These are phyloP conservation scores for Corticium candelabrum DNA, from an alignment of 37 sponge, comb jelly and placozoan species.

Conservation along the genomic window DNA sequence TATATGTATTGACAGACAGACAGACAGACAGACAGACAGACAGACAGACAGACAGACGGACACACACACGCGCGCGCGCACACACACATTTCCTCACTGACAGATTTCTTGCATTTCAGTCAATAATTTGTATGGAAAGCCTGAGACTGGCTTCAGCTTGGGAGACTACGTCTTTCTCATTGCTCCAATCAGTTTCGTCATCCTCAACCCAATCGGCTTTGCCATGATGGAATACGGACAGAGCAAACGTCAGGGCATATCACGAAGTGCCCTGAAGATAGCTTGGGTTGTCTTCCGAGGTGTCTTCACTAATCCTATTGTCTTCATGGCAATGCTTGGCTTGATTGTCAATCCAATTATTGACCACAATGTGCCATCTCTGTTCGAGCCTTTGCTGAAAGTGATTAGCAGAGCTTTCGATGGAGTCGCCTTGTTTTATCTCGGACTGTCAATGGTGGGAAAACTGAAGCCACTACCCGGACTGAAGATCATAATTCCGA, in stretches of 20 bases:
- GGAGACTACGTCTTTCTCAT: conserved; percentile 59
- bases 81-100: too few species aligned
- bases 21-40: conserved; percentile 17
- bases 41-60: conserved; percentile 10
- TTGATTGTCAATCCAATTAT: conserved; percentile 41
- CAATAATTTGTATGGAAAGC: background rate
- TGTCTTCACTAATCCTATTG: conserved; percentile 38
- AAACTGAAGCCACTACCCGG: conserved; percentile 28
- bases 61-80: background rate
- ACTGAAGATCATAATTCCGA: conserved; percentile 7
- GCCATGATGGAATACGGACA: conserved; percentile 35
- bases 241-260: background rate
- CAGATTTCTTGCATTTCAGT: too few species aligned
- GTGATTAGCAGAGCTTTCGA: conserved; percentile 43
- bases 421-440: conserved; percentile 47
- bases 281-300: conserved; percentile 20
- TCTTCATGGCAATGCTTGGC: conserved; percentile 58
- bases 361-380: conserved; percentile 9
- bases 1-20: conserved; percentile 13
- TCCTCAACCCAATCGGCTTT: conserved; percentile 58
- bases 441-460: conserved; percentile 66
- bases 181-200: conserved; percentile 42
- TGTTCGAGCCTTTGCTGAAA: conserved; percentile 32
- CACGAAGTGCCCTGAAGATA: conserved; percentile 1
- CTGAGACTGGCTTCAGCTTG: conserved; percentile 34